phyloP scores from a whole-genome alignment of 2,888 invertebrate species.

The Dromius quadrimaculatus region DNA sequence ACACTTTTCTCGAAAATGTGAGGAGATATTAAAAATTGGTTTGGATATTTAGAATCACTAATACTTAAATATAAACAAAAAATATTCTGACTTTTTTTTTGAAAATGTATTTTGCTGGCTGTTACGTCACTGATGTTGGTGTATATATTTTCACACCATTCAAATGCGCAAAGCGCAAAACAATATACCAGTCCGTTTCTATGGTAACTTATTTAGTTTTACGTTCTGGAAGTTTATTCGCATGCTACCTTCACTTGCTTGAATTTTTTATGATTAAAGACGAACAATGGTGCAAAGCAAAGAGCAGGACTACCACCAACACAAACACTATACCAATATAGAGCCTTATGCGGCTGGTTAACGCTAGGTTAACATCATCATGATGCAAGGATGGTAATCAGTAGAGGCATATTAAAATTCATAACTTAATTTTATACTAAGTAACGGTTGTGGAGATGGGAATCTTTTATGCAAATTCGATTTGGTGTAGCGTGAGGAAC shows the following conservation, averaged over 20 bases:
- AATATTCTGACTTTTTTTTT: too few species aligned
- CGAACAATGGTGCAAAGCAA: constrained; percentile 18
- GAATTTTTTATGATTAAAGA: constrained; percentile 46
- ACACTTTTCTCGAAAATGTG: too few species aligned
- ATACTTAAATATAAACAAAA: too few species aligned
- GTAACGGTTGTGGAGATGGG: not conserved
- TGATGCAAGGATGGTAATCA: constrained; percentile 27
- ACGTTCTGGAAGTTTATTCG: constrained; percentile 31
- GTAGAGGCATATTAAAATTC: constrained; percentile 16
- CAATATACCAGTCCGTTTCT: constrained; percentile 30
- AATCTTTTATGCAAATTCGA: constrained; percentile 32
- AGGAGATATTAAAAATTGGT: too few species aligned
- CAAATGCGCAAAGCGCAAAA: constrained; percentile 15
- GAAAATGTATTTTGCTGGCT: too few species aligned
- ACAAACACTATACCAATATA: constrained; percentile 4
- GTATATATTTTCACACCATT: too few species aligned
- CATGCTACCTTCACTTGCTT: constrained; percentile 23
- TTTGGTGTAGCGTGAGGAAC: constrained; percentile 15
- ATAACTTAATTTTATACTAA: constrained; percentile 22
- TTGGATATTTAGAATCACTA: too few species aligned
- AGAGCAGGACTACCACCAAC: constrained; percentile 10
- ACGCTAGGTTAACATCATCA: too few species aligned
- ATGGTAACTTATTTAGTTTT: constrained; percentile 33
- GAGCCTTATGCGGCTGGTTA: too few species aligned
- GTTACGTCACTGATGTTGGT: too few species aligned